Evolutionary conservation across 2,888 invertebrate genomes (phyloP), one percentile per base, ranked within the genome.

Genomic region (Parnassius glacialis): DNA sequence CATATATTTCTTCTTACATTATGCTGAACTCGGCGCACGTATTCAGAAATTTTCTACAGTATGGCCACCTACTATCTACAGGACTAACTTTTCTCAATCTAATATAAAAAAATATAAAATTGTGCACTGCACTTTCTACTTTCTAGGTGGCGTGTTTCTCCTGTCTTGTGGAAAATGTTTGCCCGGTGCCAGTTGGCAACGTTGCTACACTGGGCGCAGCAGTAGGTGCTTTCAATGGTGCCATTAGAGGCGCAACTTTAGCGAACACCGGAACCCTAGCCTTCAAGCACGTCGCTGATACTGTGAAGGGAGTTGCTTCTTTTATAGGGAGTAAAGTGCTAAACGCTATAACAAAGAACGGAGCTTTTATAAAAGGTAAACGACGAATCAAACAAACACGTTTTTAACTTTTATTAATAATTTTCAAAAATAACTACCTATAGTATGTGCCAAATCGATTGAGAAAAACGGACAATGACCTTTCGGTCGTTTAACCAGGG

Each of bases 101-200:
- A 25, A 25, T 25, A 25, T 34, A 34, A 7, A 34, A 34, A 34
- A 34, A 7, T 3, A 34, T 34, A 34, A 34, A 34, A 34, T 34
- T 34, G 34, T 7, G 34, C 34, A 9, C 25, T 20, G 10, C 7
- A 12, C 2, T 59, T 58, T 68, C 3, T 69, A 12, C 2, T 59
- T 58, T 68, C 3, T 69, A 86, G 87, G 55, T 81, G n/a, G 76
- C 78, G 3, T 83, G 81, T 58, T 66, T 84, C 47, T 73, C 77
- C 10, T 72, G 76, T 63, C 59, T 80, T 47, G 64, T 80, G 52
- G 75, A 75, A 80, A 34, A 75, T 71, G 0, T 73, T 1, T 65
- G 74, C 55, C 61, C 67, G 10, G 71, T 75, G 20, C 56, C 75
- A 5, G 71, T 69, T 10, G 72, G 74, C 0, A 73, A 74, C 56